Conservation (phyloP, 2,113 vertebrate species). For the Syngnathus floridae region DNA sequence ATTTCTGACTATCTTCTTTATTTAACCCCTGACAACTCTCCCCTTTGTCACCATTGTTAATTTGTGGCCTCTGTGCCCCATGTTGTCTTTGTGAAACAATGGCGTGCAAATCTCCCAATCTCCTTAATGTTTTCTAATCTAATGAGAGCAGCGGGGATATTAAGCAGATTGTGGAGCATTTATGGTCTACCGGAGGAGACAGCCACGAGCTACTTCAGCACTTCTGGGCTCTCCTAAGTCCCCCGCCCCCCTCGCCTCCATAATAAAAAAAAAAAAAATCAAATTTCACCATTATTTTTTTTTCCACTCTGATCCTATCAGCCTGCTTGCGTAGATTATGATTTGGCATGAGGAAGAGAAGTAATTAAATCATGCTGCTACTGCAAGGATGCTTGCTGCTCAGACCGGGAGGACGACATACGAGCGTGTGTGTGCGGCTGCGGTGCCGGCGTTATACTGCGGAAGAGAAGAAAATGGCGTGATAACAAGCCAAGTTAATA, state of each 20-base stretch:
- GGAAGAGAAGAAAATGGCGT: conserved; percentile 40
- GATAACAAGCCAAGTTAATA: conserved; percentile 66
- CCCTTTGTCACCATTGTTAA: conserved; percentile 9
- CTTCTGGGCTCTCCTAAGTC: conserved; percentile 38
- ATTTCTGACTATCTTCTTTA: not conserved
- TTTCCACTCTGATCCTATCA: conserved; percentile 43
- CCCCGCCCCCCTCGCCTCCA: not conserved
- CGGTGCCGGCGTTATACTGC: conserved; percentile 9
- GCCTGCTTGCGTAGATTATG: conserved; percentile 58
- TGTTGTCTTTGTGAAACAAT: conserved; percentile 50
- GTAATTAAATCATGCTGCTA: conserved; percentile 49
- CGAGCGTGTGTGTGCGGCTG: conserved; percentile 2
- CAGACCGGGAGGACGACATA: conserved; percentile 45
- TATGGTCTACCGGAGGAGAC: conserved; percentile 48
- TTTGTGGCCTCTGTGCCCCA: conserved; percentile 14
- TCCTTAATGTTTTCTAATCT: conserved; percentile 63
- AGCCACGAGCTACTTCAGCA: conserved; percentile 52
- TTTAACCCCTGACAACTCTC: not conserved
- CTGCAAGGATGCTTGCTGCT: conserved; percentile 50
- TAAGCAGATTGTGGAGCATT: conserved; percentile 60
- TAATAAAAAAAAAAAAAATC: conserved; percentile 24
- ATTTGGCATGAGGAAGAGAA: conserved; percentile 52
- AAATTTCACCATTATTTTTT: conserved; percentile 45
- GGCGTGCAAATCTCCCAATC: conserved; percentile 52
- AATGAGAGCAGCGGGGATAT: conserved; percentile 54